phyloP scores from a whole-genome alignment of 2,888 invertebrate species.

The Pseudococcus jackbeardsleyi region DNA sequence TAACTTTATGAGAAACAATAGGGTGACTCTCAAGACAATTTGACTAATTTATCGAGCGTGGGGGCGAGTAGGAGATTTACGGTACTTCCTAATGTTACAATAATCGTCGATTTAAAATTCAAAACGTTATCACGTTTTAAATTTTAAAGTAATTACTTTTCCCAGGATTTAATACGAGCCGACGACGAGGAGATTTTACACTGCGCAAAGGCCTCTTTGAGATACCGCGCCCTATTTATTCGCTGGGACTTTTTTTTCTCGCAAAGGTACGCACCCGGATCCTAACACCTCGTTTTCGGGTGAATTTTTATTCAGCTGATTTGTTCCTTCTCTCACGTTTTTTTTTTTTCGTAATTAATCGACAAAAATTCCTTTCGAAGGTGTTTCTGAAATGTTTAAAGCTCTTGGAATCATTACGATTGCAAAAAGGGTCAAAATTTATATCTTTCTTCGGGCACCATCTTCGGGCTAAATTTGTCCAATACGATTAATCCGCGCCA shows the following conservation, averaged over 20 bases:
- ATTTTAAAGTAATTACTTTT: slow-evolving; percentile 58
- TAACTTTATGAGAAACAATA: slow-evolving; percentile 63
- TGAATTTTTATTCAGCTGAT: too few relatives aligned
- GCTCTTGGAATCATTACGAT: too few relatives aligned
- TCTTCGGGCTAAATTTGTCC: background rate
- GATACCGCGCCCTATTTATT: background rate
- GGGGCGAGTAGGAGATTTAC: slow-evolving; percentile 34
- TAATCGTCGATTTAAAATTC: slow-evolving; percentile 60
- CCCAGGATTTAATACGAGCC: slow-evolving; percentile 37
- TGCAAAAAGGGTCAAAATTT: too few relatives aligned
- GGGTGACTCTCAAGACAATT: slow-evolving; percentile 63
- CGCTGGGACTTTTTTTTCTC: background rate
- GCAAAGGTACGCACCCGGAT: too few relatives aligned
- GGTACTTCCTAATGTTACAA: slow-evolving; percentile 60
- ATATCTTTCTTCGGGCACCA: background rate
- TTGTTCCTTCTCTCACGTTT: background rate
- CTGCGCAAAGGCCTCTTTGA: background rate
- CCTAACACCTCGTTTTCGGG: too few relatives aligned
- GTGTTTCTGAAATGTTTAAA: too few relatives aligned
- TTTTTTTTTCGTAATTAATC: background rate
- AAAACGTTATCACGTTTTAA: slow-evolving; percentile 62
- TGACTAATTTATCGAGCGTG: slow-evolving; percentile 58
- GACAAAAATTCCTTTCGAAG: background rate
- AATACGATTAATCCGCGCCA: background rate
- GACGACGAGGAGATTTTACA: background rate